Percentiles rank a stretch among this genome's conserved stretches.
Conservation (phyloP, 2,113 vertebrate genomes). For the Chlorodrepanis virens region DNA sequence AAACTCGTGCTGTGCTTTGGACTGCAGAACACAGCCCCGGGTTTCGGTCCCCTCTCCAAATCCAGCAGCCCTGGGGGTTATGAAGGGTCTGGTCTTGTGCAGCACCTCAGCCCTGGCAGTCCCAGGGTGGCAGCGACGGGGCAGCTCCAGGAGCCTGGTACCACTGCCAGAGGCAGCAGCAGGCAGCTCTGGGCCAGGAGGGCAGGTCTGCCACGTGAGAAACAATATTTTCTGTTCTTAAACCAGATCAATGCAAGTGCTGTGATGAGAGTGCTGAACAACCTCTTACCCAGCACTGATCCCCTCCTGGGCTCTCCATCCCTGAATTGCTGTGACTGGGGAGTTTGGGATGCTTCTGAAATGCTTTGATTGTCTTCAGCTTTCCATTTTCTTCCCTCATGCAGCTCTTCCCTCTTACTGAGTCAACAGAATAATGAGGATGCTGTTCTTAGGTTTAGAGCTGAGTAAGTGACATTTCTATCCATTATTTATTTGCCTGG, state of each 20-base stretch:
- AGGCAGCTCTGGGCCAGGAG: background rate
- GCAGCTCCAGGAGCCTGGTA: rapidly evolving
- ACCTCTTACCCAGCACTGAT: background rate
- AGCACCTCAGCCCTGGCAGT: rapidly evolving
- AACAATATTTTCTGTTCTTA: background rate
- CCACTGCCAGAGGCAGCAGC: background rate
- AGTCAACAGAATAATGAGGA: slow-evolving; percentile 50
- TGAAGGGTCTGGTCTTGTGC: background rate
- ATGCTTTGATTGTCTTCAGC: background rate
- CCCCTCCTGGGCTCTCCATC: background rate
- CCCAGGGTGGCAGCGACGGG: background rate
- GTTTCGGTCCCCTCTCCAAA: background rate
- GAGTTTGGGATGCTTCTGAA: background rate
- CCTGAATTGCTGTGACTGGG: background rate
- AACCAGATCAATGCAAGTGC: background rate
- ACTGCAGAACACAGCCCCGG: rapidly evolving
- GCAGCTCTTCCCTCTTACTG: background rate
- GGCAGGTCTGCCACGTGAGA: background rate
- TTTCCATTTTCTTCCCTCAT: background rate
- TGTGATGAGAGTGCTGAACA: background rate
- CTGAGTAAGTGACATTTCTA: slow-evolving; percentile 55
- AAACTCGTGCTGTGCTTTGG: rapidly evolving
- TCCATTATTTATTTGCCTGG: slow-evolving; percentile 73
- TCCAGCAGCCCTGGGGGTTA: rapidly evolving
- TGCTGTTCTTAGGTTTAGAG: slow-evolving; percentile 19